phyloP scores from a whole-genome alignment of 2,113 vertebrate genomes.

The Sorex fumeus region DNA sequence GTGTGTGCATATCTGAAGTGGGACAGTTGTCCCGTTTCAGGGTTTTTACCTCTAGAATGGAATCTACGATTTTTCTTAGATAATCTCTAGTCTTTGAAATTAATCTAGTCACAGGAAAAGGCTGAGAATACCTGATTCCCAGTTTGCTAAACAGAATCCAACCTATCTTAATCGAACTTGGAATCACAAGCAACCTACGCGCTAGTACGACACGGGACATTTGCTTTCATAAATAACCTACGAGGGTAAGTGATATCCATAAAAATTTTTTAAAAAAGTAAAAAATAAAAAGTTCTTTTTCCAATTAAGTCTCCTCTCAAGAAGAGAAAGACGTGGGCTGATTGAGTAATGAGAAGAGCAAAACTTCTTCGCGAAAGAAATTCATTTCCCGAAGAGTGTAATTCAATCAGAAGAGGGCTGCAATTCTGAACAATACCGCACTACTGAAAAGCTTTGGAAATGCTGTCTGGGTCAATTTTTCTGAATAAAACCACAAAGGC shows the following conservation, averaged over 20 bases:
- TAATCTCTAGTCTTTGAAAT: slow-evolving; percentile 3
- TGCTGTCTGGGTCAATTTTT: slow-evolving; percentile 39
- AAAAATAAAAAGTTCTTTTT: not conserved
- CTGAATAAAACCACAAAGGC: slow-evolving; percentile 34
- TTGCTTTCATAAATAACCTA: slow-evolving; percentile 45
- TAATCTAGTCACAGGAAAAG: slow-evolving; percentile 11
- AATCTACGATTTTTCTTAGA: not conserved
- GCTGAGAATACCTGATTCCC: slow-evolving; percentile 28
- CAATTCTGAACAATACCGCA: slow-evolving; percentile 18
- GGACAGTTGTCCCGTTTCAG: slow-evolving; percentile 43
- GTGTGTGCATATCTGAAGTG: not conserved
- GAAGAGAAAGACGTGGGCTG: slow-evolving; percentile 21
- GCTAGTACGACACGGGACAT: not conserved
- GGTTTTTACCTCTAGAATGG: not conserved
- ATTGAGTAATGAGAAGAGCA: not conserved
- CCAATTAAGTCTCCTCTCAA: slow-evolving; percentile 17
- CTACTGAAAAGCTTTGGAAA: slow-evolving; percentile 47
- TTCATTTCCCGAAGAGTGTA: slow-evolving; percentile 14
- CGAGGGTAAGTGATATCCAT: not conserved
- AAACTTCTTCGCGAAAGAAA: slow-evolving; percentile 64
- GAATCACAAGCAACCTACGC: too few relatives aligned
- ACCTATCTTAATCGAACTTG: not conserved
- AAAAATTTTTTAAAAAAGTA: too few relatives aligned
- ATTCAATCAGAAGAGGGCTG: slow-evolving; percentile 20
- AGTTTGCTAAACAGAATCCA: not conserved